Evolutionary conservation across 2,113 vertebrate genomes (phyloP), one percentile per base, ranked within the genome.

Genomic region (Ammodytes dubius): DNA sequence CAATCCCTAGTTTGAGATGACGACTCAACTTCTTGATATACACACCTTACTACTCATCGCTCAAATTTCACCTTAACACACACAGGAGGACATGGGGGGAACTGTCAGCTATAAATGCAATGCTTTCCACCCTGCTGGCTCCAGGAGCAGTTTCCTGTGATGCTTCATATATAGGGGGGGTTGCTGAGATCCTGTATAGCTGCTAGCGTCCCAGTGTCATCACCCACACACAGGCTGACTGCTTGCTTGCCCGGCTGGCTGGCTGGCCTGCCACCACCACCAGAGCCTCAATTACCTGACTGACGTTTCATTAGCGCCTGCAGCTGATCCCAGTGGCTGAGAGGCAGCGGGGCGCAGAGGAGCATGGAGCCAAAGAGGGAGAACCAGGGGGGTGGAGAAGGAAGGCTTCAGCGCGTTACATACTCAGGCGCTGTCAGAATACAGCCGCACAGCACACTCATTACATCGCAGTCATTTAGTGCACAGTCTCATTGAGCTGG

Each of bases 221-320:
- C 91, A 89, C 87, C 92, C 89, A 84, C 78, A 84, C 78, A 74
- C 74, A 80, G 70, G 77, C 89, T 87, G 91, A 87, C 91, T 90
- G 83, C 88, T 87, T 91, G 90, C 86, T 89, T 91, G 91, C 89
- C 86, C 88, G 88, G 88, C 74, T 27, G 27, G 27, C 27, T 27
- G 27, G 27, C 27, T 27, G 27, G 27, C 27, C 27, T 27, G 27
- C 88, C 86, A 84, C 93, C 92, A 91, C 88, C 84, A 77, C 92
- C 92, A 89, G 65, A 87, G 91, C 91, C 92, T 93, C 93, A 94
- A 94, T 94, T 94, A 94, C 92, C 92, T 92, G 93, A 94, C 90
- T 94, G 93, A 94, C 93, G 89, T 94, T 94, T 94, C 92, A 94
- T 94, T 94, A 94, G 92, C 65, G 92, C 74, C 86, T 94, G 92